phyloP scores from a whole-genome alignment of 2,797 vertebrate genomes.

The Pogoniulus pusillus region DNA sequence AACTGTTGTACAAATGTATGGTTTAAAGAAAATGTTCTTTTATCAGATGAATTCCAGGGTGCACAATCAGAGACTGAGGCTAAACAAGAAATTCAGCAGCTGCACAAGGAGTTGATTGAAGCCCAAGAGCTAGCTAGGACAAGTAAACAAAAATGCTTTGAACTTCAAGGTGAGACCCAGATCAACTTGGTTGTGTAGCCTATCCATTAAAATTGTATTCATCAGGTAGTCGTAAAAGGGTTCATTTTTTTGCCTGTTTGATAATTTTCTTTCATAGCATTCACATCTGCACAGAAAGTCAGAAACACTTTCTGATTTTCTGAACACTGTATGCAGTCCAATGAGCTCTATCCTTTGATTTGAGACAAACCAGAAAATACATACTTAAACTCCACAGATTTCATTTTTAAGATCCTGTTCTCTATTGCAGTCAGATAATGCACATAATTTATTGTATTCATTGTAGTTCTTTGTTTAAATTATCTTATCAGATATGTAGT shows the following conservation, averaged over 20 bases:
- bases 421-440: not conserved
- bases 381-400: not conserved
- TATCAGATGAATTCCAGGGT: slow-evolving; percentile 88
- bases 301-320: not conserved
- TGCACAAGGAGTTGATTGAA: slow-evolving; percentile 92
- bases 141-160: slow-evolving; percentile 94
- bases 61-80: slow-evolving; percentile 89
- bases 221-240: not conserved
- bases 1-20: slow-evolving; percentile 56
- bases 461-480: not conserved
- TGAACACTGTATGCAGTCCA: not conserved
- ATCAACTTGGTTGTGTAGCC: slow-evolving; percentile 53
- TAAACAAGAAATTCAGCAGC: slow-evolving; percentile 92
- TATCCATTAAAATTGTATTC: not conserved
- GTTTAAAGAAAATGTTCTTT: slow-evolving; percentile 76
- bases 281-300: not conserved
- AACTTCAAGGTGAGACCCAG: slow-evolving; percentile 90
- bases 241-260: not conserved
- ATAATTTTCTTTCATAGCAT: not conserved
- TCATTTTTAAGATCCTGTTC: not conserved
- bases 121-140: slow-evolving; percentile 95
- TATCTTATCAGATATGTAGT: not conserved
- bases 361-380: not conserved
- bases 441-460: not conserved
- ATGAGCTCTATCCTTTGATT: not conserved